phyloP scores from a whole-genome alignment of 1,140 invertebrate genomes.

The Akabosia matsudoensis region DNA sequence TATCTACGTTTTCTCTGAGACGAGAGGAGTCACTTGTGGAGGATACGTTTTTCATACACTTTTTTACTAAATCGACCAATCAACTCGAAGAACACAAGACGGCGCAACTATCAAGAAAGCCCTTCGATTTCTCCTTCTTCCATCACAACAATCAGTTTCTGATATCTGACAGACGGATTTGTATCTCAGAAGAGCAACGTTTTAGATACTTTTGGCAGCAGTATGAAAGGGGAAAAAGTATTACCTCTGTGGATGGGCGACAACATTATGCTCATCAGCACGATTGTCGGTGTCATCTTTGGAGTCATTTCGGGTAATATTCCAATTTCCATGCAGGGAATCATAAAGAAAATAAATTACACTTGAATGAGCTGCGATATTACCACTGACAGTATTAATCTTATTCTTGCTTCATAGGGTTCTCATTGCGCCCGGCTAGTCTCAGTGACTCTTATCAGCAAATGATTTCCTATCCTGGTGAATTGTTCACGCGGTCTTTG shows the following conservation, averaged over 20 bases:
- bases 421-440: constrained; percentile 13
- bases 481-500: constrained; percentile 81
- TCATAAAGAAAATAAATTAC: background rate
- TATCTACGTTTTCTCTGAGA: background rate
- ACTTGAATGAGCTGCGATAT: too few species aligned
- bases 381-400: too few species aligned
- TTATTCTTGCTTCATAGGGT: background rate
- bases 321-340: constrained; percentile 44
- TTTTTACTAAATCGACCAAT: background rate
- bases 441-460: background rate
- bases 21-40: constrained; percentile 2
- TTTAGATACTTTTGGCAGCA: constrained; percentile 18
- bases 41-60: background rate
- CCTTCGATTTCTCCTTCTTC: background rate
- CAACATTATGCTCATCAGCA: constrained; percentile 73
- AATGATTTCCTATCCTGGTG: constrained; percentile 84
- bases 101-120: background rate
- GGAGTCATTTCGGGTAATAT: constrained; percentile 72
- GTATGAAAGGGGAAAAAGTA: constrained; percentile 25
- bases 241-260: constrained; percentile 60
- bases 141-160: background rate
- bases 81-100: background rate
- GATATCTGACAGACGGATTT: constrained; percentile 3
- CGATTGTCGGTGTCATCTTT: constrained; percentile 69
- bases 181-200: constrained; percentile 12